Percentiles rank a stretch among this genome's conserved stretches.
These are phyloP conservation scores for Myzus persicae DNA, from an alignment of 1,140 invertebrate species.

Conservation along the genomic window DNA sequence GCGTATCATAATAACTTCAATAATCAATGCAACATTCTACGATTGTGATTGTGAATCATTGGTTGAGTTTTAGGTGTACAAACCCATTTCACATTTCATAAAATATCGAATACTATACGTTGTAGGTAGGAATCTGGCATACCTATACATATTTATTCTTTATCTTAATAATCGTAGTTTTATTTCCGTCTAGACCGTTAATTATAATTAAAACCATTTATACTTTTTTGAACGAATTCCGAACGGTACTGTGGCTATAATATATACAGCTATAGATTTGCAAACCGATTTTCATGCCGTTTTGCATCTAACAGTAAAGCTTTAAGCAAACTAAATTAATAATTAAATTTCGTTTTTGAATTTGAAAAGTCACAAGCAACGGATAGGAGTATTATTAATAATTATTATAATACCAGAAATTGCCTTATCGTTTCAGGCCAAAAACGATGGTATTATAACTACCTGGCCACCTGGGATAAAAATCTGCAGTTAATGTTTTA, in stretches of 20 bases:
- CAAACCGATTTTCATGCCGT: not conserved
- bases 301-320: not conserved
- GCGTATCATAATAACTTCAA: not conserved
- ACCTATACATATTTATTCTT: not conserved
- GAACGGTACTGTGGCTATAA: not conserved
- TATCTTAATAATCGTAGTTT: not conserved
- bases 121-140: not conserved
- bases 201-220: not conserved
- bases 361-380: not conserved
- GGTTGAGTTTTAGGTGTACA: not conserved
- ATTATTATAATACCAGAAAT: not conserved
- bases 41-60: not conserved
- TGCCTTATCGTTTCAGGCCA: not conserved
- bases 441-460: not conserved
- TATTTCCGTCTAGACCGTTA: not conserved
- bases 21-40: not conserved
- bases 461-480: not conserved
- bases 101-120: not conserved
- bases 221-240: not conserved
- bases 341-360: not conserved
- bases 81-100: not conserved
- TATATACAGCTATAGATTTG: not conserved
- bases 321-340: not conserved
- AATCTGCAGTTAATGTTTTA: not conserved
- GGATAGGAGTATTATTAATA: not conserved